Base-by-base conservation (phyloP, 30 jellyfish, hydroid and myxozoan species). In the Nemopilema nomurai region DNA sequence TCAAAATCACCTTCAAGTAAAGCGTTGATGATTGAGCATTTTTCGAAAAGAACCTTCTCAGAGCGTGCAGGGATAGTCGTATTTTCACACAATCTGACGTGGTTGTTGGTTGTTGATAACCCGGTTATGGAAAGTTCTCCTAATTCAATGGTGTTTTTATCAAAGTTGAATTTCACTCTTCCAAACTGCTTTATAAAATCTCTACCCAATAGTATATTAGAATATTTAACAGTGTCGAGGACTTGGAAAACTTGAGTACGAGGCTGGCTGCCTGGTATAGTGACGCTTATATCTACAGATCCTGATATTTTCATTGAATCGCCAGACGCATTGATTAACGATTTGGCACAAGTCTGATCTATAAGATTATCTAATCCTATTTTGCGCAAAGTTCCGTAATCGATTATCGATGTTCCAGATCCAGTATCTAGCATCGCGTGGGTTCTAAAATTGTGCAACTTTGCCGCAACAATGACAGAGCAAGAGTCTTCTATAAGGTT, bases 271-370 rank as follows among this genome's bases (percentile, higher is more conserved):
- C 83, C 90, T 8, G 90, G 74, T 6, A 67, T 27, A 4, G 74
- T 28, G 71, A 64, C 79, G 1, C 29, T 28, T 3, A 84, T 51
- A 21, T 84, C n/a, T 0, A 71, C 86, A 50, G 90, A 1, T 16
- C 90, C 90, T 30, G 67, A 66, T 18, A 84, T 71, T 71, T 84
- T 71, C 87, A 84, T 84, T 16, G 31, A 22, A 19, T 84, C 92
- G 20, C 92, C 92, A 6, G 92, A 84, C 17, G 92, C 92, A 29
- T 84, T 84, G 1, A 84, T 72, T 75, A 84, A 72, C 21, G 87
- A 51, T 75, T 71, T 74, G 16, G 87, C 65, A 18, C 66, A 84
- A 19, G 28, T n/a, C 6, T 72, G 71, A 73, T 73, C 92, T 6
- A 72, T 30, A 63, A 49, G 19, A 52, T 84, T 62, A 4, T 84